phyloP scores from a whole-genome alignment of 2,113 vertebrate genomes.

The Malurus alboscapulatus region DNA sequence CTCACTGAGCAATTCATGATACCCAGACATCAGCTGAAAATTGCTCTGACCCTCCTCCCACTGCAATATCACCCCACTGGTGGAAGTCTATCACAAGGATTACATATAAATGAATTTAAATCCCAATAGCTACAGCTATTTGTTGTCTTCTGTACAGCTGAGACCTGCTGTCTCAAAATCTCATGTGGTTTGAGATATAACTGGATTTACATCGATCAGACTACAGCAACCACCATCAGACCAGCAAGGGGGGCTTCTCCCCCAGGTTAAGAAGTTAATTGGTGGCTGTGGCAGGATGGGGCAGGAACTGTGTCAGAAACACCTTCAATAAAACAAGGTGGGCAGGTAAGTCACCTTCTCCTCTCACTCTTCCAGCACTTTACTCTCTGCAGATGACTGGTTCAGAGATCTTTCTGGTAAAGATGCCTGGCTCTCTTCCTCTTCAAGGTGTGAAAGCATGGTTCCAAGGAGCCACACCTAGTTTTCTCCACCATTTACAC shows the following conservation, averaged over 20 bases:
- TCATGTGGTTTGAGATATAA: neutral
- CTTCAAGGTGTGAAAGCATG: neutral
- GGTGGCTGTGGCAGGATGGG: rapidly evolving
- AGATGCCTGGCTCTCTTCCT: neutral
- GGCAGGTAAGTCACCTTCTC: neutral
- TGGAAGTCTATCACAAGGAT: neutral
- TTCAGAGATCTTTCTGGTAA: neutral
- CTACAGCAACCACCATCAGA: neutral
- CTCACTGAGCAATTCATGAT: neutral
- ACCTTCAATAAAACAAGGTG: neutral
- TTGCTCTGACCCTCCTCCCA: neutral
- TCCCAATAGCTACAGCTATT: neutral
- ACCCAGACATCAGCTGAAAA: neutral
- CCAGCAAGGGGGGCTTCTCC: neutral
- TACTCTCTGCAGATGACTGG: neutral
- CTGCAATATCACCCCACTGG: neutral
- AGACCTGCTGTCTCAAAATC: neutral
- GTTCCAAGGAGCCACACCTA: neutral
- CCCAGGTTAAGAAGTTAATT: rapidly evolving
- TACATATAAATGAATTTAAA: neutral
- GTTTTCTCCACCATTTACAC: neutral
- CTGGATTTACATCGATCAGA: neutral
- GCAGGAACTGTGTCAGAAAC: neutral
- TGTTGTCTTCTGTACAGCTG: neutral
- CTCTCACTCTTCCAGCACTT: neutral